A percentile compares a stretch with the other conserved stretches of the same genome.
phyloP scores from a whole-genome alignment of 2,113 vertebrate species.

The Rhynchomys soricoides region DNA sequence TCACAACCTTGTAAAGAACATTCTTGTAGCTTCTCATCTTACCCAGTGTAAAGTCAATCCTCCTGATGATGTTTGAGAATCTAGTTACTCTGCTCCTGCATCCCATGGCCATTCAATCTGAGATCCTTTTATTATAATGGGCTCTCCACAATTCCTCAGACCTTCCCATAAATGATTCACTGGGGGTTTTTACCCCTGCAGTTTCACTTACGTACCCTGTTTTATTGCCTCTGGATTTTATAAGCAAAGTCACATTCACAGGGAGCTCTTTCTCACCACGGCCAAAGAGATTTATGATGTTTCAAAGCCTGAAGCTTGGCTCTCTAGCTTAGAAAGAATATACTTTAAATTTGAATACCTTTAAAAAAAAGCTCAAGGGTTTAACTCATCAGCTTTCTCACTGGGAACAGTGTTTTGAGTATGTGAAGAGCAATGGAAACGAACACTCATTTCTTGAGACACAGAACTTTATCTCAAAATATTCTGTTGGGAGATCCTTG shows the following conservation, averaged over 20 bases:
- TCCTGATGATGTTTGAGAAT: neutral
- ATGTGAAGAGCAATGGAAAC: slow-evolving; percentile 3
- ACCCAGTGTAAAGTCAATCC: neutral
- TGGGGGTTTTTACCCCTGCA: neutral
- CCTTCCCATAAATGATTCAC: neutral
- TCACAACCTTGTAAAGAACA: neutral
- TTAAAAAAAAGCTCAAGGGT: neutral
- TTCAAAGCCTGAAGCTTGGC: neutral
- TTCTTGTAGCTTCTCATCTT: neutral
- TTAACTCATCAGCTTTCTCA: neutral
- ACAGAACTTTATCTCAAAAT: neutral
- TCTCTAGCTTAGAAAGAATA: slow-evolving; percentile 38
- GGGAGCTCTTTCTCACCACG: neutral
- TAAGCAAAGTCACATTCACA: neutral
- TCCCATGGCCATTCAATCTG: neutral
- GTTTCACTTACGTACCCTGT: neutral
- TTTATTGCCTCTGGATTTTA: neutral
- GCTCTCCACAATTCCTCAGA: neutral
- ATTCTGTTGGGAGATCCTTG: neutral
- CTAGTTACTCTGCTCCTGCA: neutral
- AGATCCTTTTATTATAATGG: neutral
- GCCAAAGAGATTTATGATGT: neutral
- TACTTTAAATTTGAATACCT: neutral
- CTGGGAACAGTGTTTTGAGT: neutral
- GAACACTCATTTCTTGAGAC: neutral